Conservation (phyloP, 2,113 vertebrate genomes). For the Syngnathus typhle region DNA sequence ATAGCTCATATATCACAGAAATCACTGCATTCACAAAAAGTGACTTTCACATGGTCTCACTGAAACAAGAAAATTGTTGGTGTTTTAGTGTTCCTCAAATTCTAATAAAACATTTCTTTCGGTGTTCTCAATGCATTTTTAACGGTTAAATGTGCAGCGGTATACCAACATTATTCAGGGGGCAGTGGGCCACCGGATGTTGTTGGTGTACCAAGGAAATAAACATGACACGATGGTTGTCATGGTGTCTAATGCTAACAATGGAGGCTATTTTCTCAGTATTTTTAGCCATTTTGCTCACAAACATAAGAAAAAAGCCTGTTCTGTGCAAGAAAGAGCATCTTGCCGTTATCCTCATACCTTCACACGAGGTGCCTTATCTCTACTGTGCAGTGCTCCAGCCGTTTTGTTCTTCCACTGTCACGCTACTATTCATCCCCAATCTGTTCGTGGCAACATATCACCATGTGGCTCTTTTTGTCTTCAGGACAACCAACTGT, state of each 20-base stretch:
- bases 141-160: neutral
- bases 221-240: neutral
- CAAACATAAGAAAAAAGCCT: constrained; percentile 13
- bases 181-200: neutral
- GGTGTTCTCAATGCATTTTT: neutral
- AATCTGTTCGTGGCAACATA: constrained; percentile 66
- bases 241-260: neutral
- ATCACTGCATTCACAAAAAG: too few species aligned
- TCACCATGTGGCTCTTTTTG: constrained; percentile 64
- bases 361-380: constrained; percentile 56
- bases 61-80: too few species aligned
- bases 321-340: constrained; percentile 46
- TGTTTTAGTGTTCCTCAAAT: too few species aligned
- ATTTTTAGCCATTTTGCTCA: constrained; percentile 13
- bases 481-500: constrained; percentile 60
- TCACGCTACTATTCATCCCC: constrained; percentile 67
- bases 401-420: constrained; percentile 65
- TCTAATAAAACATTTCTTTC: too few species aligned
- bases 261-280: constrained; percentile 8
- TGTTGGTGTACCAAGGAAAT: neutral
- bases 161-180: neutral
- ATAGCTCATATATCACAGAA: too few species aligned
- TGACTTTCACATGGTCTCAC: too few species aligned
- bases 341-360: constrained; percentile 49
- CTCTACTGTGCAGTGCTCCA: constrained; percentile 56